Conservation (phyloP, 2,888 invertebrate species). For the Doris montereyensis region DNA sequence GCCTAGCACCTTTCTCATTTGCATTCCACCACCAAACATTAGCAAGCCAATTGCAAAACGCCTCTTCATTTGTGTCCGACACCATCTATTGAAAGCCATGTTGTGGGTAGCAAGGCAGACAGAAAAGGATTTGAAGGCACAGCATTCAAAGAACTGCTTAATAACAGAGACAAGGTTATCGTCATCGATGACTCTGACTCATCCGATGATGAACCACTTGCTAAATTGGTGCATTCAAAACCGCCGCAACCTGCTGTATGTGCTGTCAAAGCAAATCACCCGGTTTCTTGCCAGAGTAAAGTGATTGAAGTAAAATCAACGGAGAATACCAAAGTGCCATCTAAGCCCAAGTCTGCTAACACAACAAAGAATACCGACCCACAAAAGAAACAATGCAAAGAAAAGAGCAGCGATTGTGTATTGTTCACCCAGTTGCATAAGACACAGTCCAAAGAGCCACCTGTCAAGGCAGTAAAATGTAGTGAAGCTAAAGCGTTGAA, state of each 20-base stretch:
- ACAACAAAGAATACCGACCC: neutral
- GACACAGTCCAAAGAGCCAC: neutral
- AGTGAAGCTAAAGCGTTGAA: neutral
- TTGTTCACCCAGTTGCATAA: neutral
- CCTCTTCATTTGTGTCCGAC: too few species aligned
- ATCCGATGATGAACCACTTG: conserved; percentile 41
- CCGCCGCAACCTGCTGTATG: neutral
- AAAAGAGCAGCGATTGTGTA: neutral
- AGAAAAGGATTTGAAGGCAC: too few species aligned
- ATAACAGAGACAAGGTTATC: conserved; percentile 18
- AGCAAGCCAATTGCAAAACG: too few species aligned
- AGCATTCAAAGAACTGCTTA: too few species aligned
- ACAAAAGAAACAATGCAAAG: neutral
- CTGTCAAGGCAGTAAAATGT: neutral
- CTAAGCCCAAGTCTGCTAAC: neutral
- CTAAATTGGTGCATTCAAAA: conserved; percentile 27
- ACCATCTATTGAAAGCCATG: too few species aligned
- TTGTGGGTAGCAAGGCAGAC: too few species aligned
- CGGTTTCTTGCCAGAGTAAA: neutral
- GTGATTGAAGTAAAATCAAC: neutral
- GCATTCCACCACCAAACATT: too few species aligned
- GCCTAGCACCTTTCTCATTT: too few species aligned
- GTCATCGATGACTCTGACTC: conserved; percentile 37
- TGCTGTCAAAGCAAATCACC: neutral
- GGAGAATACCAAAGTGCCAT: conserved; percentile 8